phyloP scores from a whole-genome alignment of 2,797 vertebrate genomes.

The Distichodus sexfasciatus region DNA sequence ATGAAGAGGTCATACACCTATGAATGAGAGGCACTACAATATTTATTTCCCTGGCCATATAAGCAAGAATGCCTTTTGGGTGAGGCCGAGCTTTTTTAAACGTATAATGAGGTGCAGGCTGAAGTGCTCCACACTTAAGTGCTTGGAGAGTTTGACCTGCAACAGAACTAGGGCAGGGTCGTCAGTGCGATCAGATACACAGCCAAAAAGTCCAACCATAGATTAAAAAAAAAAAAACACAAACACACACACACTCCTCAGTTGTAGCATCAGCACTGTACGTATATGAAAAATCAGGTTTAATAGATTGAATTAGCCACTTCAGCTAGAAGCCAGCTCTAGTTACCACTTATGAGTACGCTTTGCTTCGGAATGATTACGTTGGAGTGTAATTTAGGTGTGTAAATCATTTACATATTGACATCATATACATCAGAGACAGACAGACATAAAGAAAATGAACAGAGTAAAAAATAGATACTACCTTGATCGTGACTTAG shows the following conservation, averaged over 20 bases:
- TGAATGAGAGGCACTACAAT: too few relatives aligned
- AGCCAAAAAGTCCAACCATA: constrained; percentile 5
- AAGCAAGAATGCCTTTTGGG: too few relatives aligned
- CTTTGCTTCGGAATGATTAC: too few relatives aligned
- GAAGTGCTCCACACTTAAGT: too few relatives aligned
- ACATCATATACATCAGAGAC: constrained; percentile 6
- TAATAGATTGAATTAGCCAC: neutral
- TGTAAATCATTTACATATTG: neutral
- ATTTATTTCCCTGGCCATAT: too few relatives aligned
- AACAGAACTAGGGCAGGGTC: constrained; percentile 74
- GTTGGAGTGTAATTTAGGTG: too few relatives aligned
- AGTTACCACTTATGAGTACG: too few relatives aligned
- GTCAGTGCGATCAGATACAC: constrained; percentile 56
- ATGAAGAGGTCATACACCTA: too few relatives aligned
- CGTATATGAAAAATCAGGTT: neutral
- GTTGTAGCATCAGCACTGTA: constrained; percentile 31
- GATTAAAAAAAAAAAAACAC: neutral
- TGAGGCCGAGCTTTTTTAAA: too few relatives aligned
- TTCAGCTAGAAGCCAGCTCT: neutral
- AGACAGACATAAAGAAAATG: constrained; percentile 35
- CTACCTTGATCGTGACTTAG: constrained; percentile 99
- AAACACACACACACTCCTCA: constrained; percentile 13
- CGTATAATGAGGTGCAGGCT: too few relatives aligned
- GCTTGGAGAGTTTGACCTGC: constrained; percentile 89
- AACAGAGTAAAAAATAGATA: constrained; percentile 86